These are phyloP conservation scores for Psylliodes chrysocephalus DNA, from an alignment of 2,888 invertebrate species.

Conservation along the genomic window DNA sequence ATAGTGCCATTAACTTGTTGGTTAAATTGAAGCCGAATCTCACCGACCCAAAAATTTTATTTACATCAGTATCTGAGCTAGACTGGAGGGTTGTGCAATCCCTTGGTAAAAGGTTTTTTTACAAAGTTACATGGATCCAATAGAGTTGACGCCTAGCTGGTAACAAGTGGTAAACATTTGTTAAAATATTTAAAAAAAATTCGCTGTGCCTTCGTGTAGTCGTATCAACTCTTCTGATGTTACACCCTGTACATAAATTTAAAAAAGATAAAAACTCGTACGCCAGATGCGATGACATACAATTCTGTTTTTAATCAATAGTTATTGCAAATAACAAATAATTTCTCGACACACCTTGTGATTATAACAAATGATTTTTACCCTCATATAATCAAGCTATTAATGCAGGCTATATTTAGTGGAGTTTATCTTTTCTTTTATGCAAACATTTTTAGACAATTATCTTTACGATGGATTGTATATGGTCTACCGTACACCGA, in stretches of 20 bases:
- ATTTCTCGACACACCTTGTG: constrained; percentile 52
- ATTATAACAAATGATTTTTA: constrained; percentile 38
- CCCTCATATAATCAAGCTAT: constrained; percentile 35
- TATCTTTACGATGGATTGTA: constrained; percentile 25
- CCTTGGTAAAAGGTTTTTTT: no score
- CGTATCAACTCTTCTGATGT: no score
- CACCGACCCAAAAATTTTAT: no score
- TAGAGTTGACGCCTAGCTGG: no score
- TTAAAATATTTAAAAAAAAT: no score
- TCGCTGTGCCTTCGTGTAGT: no score
- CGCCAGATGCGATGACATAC: constrained; percentile 55
- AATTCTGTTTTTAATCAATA: constrained; percentile 56
- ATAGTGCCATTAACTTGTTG: no score
- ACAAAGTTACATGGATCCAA: no score
- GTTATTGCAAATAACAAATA: constrained; percentile 55
- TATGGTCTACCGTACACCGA: constrained; percentile 5
- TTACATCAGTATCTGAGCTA: no score
- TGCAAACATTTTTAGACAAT: constrained; percentile 31
- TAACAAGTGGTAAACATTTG: no score
- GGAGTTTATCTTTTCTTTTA: constrained; percentile 34
- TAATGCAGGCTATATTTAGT: constrained; percentile 34
- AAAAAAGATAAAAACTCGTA: constrained; percentile 43
- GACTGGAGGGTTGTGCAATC: no score
- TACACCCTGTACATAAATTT: constrained; percentile 7
- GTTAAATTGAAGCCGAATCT: no score